Evolutionary conservation across 2,113 vertebrate species (phyloP), one percentile per base, ranked within the genome.

Genomic region (Columbina picui): DNA sequence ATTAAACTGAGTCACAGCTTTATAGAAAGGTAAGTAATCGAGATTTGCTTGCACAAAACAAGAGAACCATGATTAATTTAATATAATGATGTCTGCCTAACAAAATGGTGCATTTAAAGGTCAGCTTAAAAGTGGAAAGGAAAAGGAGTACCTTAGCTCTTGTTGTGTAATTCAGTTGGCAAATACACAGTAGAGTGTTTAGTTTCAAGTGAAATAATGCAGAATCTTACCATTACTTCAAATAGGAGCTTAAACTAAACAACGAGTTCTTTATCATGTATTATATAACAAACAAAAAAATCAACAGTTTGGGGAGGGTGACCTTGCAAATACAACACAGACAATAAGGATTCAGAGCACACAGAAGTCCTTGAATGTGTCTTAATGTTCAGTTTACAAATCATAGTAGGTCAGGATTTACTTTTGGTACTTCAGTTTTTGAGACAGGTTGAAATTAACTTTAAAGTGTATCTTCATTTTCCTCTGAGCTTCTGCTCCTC

Each of bases 31-130:
- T 12, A 17, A 93, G 76, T 92, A 85, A 97, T 96, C 94, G 96
- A 96, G 88, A 85, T 95, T 97, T 91, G 49, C 90, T 95, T 90
- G 64, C 47, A 94, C 56, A 94, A 97, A 97, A 85, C 80, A 96
- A 94, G 92, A 84, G 97, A 95, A n/a, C 87, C 92, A 55, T 91
- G 87, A 95, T 90, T 97, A 97, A 97, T 97, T 97, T 97, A 91
- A 92, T 96, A 95, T 90, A 96, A 95, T 34, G 30, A 79, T 93
- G 64, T 97, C 96, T 95, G 61, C 65, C 70, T 97, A 96, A 95
- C 30, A 79, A 96, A 97, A 96, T 60, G 8, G 70, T 90, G 76
- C 65, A 26, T 94, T 94, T 96, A 97, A 97, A 98, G 94, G 96
- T 97, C 93, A 97, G 25, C 22, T 92, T 90, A 77, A 86, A 80